A percentile compares a stretch with the other conserved stretches of the same genome.
These are phyloP conservation scores for Aurelia sp. DNA, from an alignment of 30 jellyfish, hydroid and myxozoan genomes.

Conservation along the genomic window DNA sequence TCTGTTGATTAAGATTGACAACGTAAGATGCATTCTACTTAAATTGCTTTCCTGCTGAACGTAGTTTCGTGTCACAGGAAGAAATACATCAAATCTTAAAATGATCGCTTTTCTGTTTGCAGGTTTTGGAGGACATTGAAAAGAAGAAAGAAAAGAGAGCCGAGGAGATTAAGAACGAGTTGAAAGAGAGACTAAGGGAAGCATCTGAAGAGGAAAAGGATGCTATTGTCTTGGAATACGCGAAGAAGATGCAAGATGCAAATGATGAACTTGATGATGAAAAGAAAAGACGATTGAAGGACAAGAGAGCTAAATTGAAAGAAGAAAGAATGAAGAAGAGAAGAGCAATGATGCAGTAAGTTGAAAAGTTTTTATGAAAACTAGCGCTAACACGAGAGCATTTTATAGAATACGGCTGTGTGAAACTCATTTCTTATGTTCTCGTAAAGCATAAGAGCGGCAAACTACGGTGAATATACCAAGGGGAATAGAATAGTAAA, in stretches of 20 bases:
- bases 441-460: too few relatives aligned
- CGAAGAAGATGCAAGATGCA: constrained; percentile 76
- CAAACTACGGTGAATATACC: too few relatives aligned
- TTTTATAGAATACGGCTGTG: too few relatives aligned
- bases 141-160: constrained; percentile 65
- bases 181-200: constrained; percentile 68
- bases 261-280: constrained; percentile 58
- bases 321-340: constrained; percentile 81
- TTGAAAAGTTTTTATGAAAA: neutral
- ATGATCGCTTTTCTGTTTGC: too few relatives aligned
- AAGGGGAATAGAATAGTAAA: too few relatives aligned
- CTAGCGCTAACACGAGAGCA: too few relatives aligned
- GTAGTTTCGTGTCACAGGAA: too few relatives aligned
- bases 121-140: constrained; percentile 67
- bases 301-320: constrained; percentile 48
- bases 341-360: constrained; percentile 72
- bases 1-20: too few relatives aligned
- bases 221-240: constrained; percentile 69
- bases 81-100: too few relatives aligned
- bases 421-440: too few relatives aligned
- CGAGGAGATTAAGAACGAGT: constrained; percentile 43
- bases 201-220: constrained; percentile 84
- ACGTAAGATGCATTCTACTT: too few relatives aligned
- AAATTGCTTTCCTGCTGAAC: too few relatives aligned
- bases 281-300: constrained; percentile 68